Base-by-base conservation (phyloP, 2,888 invertebrate genomes). In the Mesoligia furuncula region DNA sequence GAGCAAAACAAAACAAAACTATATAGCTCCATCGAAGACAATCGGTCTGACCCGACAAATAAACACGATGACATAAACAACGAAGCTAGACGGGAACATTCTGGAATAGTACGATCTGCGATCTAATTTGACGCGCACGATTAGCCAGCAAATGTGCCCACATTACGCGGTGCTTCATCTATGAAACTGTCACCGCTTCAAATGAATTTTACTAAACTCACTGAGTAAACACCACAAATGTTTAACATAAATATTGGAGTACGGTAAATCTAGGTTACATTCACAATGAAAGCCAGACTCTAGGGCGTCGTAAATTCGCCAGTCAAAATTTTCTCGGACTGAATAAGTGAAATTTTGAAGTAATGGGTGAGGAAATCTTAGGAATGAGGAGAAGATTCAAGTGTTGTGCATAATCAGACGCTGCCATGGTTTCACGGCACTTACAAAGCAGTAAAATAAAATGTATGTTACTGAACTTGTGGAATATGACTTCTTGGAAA, bases 121-220 rank as follows among this genome's bases (percentile, higher is more conserved):
- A 77, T 71, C 65, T 64, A 73, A 84, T 81, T 67, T 64, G 36
- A 78, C 75, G 51, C 69, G 64, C 82, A 61, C 84, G 75, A 81
- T 85, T 85, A 84, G 36, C 75, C 57, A 73, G 17, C 77, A 48
- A 84, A 75, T 67, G 75, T 78, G 36, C 54, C 59, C 57, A 67
- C 66, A 81, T 81, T 66, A 27, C 20, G n/a, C 62, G 54, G 31
- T 66, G n/a, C 66, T 70, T 62, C 61, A 75, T 84, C 74, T 67
- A 81, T 78, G 79, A 84, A 85, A 75, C 85, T 85, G 84, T 84
- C 85, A 83, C 64, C 39, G 61, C 62, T 64, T 75, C 78, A 81
- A 78, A 70, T 82, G 45, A 78, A 73, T 84, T 85, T 84, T 48
- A 70, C 82, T 78, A 67, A 81, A 70, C 27, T 27, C 48, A 67